These are phyloP conservation scores for Echinops telfairi DNA, from an alignment of 2,113 vertebrate species.

Conservation along the genomic window DNA sequence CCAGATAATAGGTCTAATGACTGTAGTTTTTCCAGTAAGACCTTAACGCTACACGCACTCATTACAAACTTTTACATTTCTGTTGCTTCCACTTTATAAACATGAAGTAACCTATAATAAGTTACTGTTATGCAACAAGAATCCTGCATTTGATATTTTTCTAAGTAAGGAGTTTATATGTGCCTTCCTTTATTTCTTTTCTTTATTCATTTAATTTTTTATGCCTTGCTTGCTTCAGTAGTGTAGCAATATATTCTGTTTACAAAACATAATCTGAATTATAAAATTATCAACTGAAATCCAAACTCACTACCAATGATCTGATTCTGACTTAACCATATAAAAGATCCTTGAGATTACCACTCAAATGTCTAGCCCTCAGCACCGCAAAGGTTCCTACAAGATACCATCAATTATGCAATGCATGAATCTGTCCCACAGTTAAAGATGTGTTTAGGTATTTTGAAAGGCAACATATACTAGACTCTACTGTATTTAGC, in stretches of 20 bases:
- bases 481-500: not conserved
- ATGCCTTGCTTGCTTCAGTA: not conserved
- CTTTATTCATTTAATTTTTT: not conserved
- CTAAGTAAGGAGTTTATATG: not conserved
- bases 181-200: not conserved
- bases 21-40: not conserved
- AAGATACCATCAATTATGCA: not conserved
- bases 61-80: not conserved
- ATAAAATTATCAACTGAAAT: too few relatives aligned
- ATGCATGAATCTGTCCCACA: not conserved
- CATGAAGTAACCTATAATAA: not conserved
- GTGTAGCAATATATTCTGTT: not conserved
- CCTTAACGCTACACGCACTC: not conserved
- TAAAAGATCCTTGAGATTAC: too few relatives aligned
- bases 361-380: too few relatives aligned
- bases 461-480: conserved; percentile 9
- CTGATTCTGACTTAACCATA: too few relatives aligned
- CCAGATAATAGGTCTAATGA: not conserved
- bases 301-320: too few relatives aligned
- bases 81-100: not conserved
- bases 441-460: not conserved
- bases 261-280: too few relatives aligned
- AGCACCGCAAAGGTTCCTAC: too few relatives aligned
- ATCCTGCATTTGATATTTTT: not conserved
- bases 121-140: not conserved